phyloP scores from a whole-genome alignment of 2,113 vertebrate species.

The Pristiophorus japonicus region DNA sequence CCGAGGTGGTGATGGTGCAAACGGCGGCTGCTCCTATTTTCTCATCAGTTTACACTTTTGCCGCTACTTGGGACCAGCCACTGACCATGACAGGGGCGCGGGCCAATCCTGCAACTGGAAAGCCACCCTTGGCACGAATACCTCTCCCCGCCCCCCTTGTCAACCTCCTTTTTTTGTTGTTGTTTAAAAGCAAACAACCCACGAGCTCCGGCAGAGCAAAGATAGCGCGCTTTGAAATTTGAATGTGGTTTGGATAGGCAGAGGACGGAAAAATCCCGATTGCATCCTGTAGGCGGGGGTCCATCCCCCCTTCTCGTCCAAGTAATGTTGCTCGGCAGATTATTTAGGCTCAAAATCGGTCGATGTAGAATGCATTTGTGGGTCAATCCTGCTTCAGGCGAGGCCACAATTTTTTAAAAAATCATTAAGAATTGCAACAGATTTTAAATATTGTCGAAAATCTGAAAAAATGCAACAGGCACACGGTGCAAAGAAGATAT shows the following conservation, averaged over 20 bases:
- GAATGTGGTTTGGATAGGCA: background rate
- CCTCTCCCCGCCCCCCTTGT: background rate
- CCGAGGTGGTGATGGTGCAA: background rate
- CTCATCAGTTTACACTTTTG: background rate
- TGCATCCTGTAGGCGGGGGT: background rate
- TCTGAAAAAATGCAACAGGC: background rate
- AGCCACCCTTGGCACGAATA: background rate
- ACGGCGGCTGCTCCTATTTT: background rate
- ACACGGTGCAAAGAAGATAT: background rate
- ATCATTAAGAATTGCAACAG: background rate
- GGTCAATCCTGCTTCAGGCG: background rate
- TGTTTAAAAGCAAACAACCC: too few relatives aligned
- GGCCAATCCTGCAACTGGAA: background rate
- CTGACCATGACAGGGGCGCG: background rate
- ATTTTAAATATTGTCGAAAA: background rate
- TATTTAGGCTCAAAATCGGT: background rate
- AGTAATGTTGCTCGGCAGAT: background rate
- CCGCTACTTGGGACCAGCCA: slow-evolving; percentile 20
- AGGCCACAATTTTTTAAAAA: background rate
- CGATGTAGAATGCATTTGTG: background rate
- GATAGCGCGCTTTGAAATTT: slow-evolving; percentile 1
- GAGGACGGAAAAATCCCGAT: background rate
- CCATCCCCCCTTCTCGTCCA: background rate
- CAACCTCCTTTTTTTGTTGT: background rate
- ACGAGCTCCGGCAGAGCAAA: background rate